A percentile compares a stretch with the other conserved stretches of the same genome.
Evolutionary conservation across 2,888 invertebrate genomes (phyloP).

Genomic region (Aquatica leii): DNA sequence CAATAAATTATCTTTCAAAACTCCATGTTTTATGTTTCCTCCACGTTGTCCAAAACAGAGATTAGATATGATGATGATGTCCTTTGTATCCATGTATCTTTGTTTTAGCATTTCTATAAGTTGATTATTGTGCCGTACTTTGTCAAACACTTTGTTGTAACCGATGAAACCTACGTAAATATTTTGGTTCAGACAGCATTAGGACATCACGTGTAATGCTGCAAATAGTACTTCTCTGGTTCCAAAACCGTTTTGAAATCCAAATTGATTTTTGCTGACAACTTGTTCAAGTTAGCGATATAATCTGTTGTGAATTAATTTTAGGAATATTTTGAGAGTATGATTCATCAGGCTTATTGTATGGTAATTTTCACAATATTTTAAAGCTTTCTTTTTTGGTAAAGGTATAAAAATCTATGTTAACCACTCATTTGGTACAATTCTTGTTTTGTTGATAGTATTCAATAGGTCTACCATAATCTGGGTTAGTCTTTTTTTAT

Average conservation of each 20-base stretch:
- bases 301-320: too few species aligned
- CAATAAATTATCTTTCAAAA: not conserved
- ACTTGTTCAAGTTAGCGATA: too few species aligned
- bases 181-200: conserved; percentile 10
- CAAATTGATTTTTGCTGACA: too few species aligned
- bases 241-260: too few species aligned
- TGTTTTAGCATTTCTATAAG: not conserved
- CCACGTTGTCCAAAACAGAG: not conserved
- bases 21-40: too few species aligned
- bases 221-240: too few species aligned
- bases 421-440: conserved; percentile 36
- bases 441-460: conserved; percentile 32
- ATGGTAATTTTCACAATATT: conserved; percentile 33
- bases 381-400: conserved; percentile 32
- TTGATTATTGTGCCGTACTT: conserved; percentile 4
- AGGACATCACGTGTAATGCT: not conserved
- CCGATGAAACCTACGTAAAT: conserved; percentile 2
- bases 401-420: conserved; percentile 35
- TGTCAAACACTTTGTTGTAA: conserved; percentile 10
- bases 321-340: too few species aligned
- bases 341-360: too few species aligned
- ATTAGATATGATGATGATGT: not conserved
- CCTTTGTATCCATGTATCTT: not conserved
- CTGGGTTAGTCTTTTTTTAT: not conserved
- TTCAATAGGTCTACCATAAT: conserved; percentile 32